Percentiles rank a stretch among this genome's conserved stretches.
phyloP scores from a whole-genome alignment of 1,140 invertebrate species.

The Mya arenaria region DNA sequence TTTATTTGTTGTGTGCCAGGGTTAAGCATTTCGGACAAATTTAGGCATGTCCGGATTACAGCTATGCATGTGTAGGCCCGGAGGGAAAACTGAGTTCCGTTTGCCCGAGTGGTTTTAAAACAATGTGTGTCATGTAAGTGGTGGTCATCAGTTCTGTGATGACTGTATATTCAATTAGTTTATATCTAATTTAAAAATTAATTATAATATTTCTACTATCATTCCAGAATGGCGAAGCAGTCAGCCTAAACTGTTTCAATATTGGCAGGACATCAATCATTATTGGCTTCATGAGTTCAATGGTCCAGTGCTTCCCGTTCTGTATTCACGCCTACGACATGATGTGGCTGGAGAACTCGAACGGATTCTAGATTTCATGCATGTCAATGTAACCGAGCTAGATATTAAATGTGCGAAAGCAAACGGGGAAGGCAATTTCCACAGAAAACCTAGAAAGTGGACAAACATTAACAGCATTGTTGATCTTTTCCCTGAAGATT shows the following conservation, averaged over 20 bases:
- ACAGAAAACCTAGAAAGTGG: not conserved
- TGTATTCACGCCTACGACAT: not conserved
- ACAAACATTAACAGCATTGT: not conserved
- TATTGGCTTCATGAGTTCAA: conserved; percentile 1
- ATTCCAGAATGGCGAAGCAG: not conserved
- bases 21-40: too few relatives aligned
- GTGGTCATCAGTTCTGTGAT: too few relatives aligned
- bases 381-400: not conserved
- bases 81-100: too few relatives aligned
- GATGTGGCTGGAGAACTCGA: not conserved
- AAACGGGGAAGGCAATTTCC: conserved; percentile 27
- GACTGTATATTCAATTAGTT: too few relatives aligned
- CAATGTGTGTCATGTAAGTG: too few relatives aligned
- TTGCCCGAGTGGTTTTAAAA: too few relatives aligned
- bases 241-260: not conserved
- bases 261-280: not conserved
- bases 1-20: too few relatives aligned
- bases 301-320: conserved; percentile 12
- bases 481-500: not conserved
- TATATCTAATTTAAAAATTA: too few relatives aligned
- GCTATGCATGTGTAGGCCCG: too few relatives aligned
- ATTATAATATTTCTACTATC: too few relatives aligned
- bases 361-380: not conserved
- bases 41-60: too few relatives aligned
- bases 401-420: conserved; percentile 10